Percentiles rank a stretch among this genome's conserved stretches.
phyloP scores from a whole-genome alignment of 2,797 vertebrate species.

The Picus viridis region DNA sequence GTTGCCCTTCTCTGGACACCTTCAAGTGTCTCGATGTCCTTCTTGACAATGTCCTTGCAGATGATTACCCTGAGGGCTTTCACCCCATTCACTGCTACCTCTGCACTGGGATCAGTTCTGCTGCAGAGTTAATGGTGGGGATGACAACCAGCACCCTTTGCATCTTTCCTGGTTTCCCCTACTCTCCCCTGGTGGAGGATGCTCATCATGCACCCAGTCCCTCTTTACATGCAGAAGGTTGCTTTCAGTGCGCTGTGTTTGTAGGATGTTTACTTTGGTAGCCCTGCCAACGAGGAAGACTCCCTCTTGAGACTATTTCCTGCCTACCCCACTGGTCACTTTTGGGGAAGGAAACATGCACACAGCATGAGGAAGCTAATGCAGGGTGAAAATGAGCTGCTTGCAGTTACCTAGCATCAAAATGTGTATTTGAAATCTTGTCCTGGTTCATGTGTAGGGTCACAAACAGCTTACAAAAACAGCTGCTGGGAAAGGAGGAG shows the following conservation, averaged over 20 bases:
- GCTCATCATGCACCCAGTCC: not conserved
- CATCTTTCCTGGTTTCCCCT: not conserved
- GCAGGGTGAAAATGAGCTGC: not conserved
- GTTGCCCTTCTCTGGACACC: too few relatives aligned
- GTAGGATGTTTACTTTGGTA: not conserved
- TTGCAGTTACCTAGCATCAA: not conserved
- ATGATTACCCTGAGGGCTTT: not conserved
- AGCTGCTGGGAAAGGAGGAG: not conserved
- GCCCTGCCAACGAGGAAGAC: not conserved
- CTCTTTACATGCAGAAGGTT: not conserved
- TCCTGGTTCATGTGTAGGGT: not conserved
- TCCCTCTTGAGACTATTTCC: not conserved
- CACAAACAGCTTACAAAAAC: not conserved
- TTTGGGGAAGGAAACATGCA: not conserved
- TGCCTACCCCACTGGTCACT: accelerated
- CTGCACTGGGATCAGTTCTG: not conserved
- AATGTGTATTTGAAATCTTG: not conserved
- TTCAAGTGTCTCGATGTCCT: too few relatives aligned
- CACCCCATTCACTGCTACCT: not conserved
- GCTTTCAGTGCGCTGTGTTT: not conserved
- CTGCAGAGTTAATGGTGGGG: not conserved
- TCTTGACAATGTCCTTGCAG: not conserved
- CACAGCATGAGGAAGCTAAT: not conserved
- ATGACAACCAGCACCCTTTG: not conserved
- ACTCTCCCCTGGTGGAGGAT: not conserved